Conservation (phyloP, 2,797 vertebrate species). For the Lutjanus argentimaculatus region DNA sequence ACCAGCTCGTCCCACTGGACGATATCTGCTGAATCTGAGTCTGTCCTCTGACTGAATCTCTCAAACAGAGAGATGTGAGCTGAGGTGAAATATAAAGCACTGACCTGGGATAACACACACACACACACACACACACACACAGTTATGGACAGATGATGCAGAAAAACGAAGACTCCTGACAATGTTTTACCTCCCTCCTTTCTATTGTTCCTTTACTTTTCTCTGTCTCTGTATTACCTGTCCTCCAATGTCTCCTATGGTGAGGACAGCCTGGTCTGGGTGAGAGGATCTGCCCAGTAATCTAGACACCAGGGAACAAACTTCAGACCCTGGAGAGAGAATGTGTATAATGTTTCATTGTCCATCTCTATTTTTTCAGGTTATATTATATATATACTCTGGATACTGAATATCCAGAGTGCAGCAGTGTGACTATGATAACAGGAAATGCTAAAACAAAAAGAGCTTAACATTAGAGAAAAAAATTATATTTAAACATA, state of each 20-base stretch:
- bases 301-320: slow-evolving; percentile 85
- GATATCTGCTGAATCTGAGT: slow-evolving; percentile 76
- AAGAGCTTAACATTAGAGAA: background rate
- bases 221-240: slow-evolving; percentile 75
- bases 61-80: slow-evolving; percentile 85
- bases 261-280: slow-evolving; percentile 84
- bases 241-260: slow-evolving; percentile 88
- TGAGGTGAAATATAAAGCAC: slow-evolving; percentile 83
- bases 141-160: background rate
- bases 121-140: slow-evolving; percentile 9
- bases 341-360: background rate
- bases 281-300: slow-evolving; percentile 86
- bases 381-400: background rate
- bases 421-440: background rate
- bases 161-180: background rate
- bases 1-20: slow-evolving; percentile 87
- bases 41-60: slow-evolving; percentile 61
- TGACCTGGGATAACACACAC: slow-evolving; percentile 79
- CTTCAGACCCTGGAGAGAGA: slow-evolving; percentile 77
- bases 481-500: background rate
- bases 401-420: background rate
- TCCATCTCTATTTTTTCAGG: background rate
- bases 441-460: background rate
- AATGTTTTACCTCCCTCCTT: background rate
- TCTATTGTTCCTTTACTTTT: background rate